Percentiles rank a stretch among this genome's conserved stretches.
phyloP scores from a whole-genome alignment of 2,797 vertebrate genomes.

The Varecia variegata region DNA sequence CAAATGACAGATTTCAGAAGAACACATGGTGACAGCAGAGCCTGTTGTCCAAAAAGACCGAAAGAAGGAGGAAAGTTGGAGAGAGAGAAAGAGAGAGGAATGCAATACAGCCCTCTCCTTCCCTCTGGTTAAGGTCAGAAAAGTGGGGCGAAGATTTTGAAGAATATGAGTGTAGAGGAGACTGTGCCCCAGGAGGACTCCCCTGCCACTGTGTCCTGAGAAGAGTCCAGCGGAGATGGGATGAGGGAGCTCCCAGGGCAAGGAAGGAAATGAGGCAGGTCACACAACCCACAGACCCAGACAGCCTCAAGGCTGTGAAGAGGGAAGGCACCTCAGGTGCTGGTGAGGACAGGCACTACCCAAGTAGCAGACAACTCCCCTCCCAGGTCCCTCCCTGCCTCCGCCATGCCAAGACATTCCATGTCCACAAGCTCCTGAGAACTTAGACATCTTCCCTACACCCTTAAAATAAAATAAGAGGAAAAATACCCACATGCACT shows the following conservation, averaged over 20 bases:
- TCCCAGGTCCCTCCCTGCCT: neutral
- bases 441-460: neutral
- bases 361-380: neutral
- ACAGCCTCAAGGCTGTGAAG: neutral
- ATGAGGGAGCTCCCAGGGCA: neutral
- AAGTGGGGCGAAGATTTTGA: neutral
- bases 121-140: neutral
- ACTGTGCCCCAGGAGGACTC: too few relatives aligned
- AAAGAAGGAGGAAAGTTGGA: neutral
- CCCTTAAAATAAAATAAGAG: neutral
- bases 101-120: neutral
- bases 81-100: neutral
- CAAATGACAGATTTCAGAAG: neutral
- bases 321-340: neutral
- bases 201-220: neutral
- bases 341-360: neutral
- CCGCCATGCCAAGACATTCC: neutral
- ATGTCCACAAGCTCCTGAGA: neutral
- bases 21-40: neutral
- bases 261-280: neutral
- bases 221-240: neutral
- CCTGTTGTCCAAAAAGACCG: neutral
- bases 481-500: neutral
- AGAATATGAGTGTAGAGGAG: neutral
- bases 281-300: neutral